phyloP scores from a whole-genome alignment of 2,113 vertebrate genomes.

The Spea multiplicata region DNA sequence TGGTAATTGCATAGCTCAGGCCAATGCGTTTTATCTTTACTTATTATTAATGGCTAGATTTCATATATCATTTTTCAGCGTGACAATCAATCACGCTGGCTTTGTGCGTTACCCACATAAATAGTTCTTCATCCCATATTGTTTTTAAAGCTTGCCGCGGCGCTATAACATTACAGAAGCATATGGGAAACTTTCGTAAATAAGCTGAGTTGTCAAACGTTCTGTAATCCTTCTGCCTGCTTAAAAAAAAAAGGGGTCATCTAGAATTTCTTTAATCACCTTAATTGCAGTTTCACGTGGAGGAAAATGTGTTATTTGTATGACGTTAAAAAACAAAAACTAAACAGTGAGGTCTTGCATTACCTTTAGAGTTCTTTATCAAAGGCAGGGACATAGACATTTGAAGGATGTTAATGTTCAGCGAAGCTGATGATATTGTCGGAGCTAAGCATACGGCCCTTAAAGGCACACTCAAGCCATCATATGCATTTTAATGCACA shows the following conservation, averaged over 20 bases:
- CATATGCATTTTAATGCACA: no score
- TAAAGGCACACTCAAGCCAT: no score
- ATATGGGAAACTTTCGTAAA: constrained; percentile 23
- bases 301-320: constrained; percentile 15
- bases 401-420: neutral
- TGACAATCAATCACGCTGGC: constrained; percentile 29
- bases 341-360: neutral
- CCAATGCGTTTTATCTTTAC: constrained; percentile 4
- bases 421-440: no score
- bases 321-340: neutral
- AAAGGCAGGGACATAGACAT: neutral
- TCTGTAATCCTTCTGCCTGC: constrained; percentile 28
- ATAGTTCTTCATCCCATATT: constrained; percentile 20
- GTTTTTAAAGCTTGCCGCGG: constrained; percentile 21
- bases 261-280: constrained; percentile 37
- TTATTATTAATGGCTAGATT: constrained; percentile 37
- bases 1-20: constrained; percentile 17
- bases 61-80: constrained; percentile 34
- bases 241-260: constrained; percentile 1
- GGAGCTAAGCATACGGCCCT: no score
- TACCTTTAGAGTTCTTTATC: neutral
- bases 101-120: constrained; percentile 2
- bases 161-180: constrained; percentile 16
- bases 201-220: constrained; percentile 16
- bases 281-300: constrained; percentile 24